Base-by-base conservation (phyloP, 2,113 vertebrate species). In the Triplophysa dalaica region DNA sequence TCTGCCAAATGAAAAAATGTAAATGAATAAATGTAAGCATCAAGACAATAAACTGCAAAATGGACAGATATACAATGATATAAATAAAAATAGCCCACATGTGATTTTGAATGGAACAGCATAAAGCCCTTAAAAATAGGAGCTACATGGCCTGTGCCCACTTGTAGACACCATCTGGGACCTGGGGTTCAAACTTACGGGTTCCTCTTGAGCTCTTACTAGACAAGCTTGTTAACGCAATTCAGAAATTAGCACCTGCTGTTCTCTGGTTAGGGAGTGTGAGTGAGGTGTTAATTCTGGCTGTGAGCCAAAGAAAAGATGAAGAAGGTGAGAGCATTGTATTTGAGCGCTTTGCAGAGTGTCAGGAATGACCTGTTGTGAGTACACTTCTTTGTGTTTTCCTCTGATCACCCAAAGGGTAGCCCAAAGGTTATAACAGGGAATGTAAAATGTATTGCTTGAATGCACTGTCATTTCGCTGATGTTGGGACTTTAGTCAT, bases 221-320 rank as follows among this genome's bases (percentile, higher is more conserved):
- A 26, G 43, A 17, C 58, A 17, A 56, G 33, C 75, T 81, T 10
- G 33, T 74, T 58, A 56, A 65, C n/a, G 24, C 75, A 79, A 62
- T 62, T 17, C 26, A 22, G 58, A 79, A 81, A 81, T 76, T 75
- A 81, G 76, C 16, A 22, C 38, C 80, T 66, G 58, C 61, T 70
- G 76, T 76, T 70, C 48, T 56, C 62, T 78, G 22, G 75, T 72
- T 70, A 82, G 68, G 4, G 75, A 17, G 41, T 70, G 75, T 58
- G 48, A 64, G 60, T 22, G 29, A 26, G 33, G 76, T 79, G 76
- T 70, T 79, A 75, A 79, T 24, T 69, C 81, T 5, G 13, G 29
- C 68, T 60, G 62, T 52, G 69, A 82, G 45, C 12, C 13, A 11
- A 50, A 73, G 43, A 19, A 52, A 61, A 70, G 68, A 48, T 79